Conservation (phyloP, 1,140 invertebrate species). For the Leguminivora glycinivorella region DNA sequence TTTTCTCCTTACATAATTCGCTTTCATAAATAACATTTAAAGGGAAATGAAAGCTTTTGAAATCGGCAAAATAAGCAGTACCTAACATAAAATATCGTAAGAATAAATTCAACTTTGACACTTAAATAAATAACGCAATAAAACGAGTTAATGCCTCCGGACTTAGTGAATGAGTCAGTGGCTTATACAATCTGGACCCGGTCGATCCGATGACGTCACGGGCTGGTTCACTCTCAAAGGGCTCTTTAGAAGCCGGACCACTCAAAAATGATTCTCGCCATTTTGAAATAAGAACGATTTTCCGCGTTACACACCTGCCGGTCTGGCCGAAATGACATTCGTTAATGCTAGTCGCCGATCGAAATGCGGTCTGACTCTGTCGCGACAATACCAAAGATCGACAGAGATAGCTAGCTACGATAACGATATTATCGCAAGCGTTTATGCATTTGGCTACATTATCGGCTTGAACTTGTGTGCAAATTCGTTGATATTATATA, state of each 20-base stretch:
- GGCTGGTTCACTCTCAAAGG: neutral
- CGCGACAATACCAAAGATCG: too few species aligned
- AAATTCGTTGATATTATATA: too few species aligned
- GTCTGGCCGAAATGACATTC: too few species aligned
- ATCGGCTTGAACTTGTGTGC: too few species aligned
- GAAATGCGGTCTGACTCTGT: too few species aligned
- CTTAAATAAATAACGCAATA: constrained; percentile 7
- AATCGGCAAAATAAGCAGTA: neutral
- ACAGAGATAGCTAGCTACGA: too few species aligned
- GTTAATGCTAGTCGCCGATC: too few species aligned
- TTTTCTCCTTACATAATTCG: too few species aligned
- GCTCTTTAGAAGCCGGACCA: neutral
- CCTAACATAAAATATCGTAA: neutral
- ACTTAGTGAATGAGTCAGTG: neutral
- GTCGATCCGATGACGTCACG: neutral
- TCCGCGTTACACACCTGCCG: neutral
- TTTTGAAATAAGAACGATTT: neutral
- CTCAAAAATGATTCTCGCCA: neutral
- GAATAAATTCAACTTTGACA: neutral
- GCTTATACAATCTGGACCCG: neutral
- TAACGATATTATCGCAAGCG: too few species aligned
- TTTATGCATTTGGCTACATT: too few species aligned
- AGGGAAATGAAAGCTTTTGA: neutral
- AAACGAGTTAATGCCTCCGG: neutral
- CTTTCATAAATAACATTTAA: too few species aligned